Evolutionary conservation across 2,113 vertebrate species (phyloP), one percentile per base, ranked within the genome.

Genomic region (Turnix velox): DNA sequence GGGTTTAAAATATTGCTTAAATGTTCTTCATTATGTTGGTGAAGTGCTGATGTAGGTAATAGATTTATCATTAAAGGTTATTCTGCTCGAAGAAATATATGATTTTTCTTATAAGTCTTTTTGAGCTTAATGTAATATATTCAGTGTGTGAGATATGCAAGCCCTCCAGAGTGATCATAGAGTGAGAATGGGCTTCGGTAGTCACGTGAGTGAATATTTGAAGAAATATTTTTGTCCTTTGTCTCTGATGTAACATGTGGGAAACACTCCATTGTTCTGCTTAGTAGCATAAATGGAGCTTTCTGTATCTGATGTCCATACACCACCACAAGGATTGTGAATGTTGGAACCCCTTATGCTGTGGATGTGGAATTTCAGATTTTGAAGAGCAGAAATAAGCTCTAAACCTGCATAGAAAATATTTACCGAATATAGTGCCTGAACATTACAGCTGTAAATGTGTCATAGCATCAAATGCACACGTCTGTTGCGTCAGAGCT

Each of bases 251-350:
- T 65, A 49, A 43, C 19, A 2, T 1, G 2, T 81, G 93, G 85
- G 78, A 97, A 97, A 89, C 19, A 10, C 51, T 51, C 61, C 45
- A 4, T 46, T 33, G 33, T 39, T 82, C 65, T 93, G 59, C 46
- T 88, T 91, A 71, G 61, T 59, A 93, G 90, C 91, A 22, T 94
- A 96, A 95, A 82, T 90, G 91, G 84, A 89, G 33, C 83, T 94
- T 94, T 72, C 84, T 93, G 40, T 58, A 8, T 62, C 65, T 92
- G 83, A 84, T 91, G 77, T 92, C 91, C 31, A 16, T 24, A 20
- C 54, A 14, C 74, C 8, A 13, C 42, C 42, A 20, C 33, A 25
- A 58, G 33, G 27, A 73, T 76, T 55, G 7, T 73, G 81, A 23
- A 12, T 24, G 5, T 73, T 80, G 78, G 74, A 45, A 77, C 14